These are phyloP conservation scores for Halcyon senegalensis DNA, from an alignment of 2,113 vertebrate genomes.

Conservation along the genomic window DNA sequence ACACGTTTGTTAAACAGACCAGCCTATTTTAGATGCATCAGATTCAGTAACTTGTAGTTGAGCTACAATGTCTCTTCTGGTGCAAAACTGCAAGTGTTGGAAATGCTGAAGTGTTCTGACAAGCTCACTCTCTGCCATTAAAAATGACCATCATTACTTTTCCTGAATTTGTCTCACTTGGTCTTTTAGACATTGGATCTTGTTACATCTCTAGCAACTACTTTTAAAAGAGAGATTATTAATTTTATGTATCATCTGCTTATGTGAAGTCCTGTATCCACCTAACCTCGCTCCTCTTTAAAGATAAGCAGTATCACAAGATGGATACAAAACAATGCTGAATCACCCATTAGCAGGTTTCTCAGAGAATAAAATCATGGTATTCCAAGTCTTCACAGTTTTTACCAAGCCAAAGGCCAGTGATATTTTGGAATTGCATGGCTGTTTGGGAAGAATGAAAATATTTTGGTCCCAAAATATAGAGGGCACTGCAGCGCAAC, in stretches of 20 bases:
- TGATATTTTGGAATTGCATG: neutral
- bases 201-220: neutral
- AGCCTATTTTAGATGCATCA: neutral
- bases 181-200: neutral
- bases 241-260: neutral
- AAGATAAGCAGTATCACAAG: neutral
- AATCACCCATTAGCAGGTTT: neutral
- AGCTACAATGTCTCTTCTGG: neutral
- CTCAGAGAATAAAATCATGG: neutral
- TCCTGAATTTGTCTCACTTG: neutral
- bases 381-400: neutral
- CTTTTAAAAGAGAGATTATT: neutral
- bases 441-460: neutral
- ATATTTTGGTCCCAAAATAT: neutral
- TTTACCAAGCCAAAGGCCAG: neutral
- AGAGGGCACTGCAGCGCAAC: neutral
- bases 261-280: neutral
- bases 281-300: neutral
- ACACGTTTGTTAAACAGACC: rapidly evolving
- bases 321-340: neutral
- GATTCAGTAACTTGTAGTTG: neutral
- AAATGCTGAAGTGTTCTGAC: neutral
- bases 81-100: neutral
- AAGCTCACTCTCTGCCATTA: neutral
- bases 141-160: neutral